A percentile compares a stretch with the other conserved stretches of the same genome.
Conservation (phyloP, 2,888 invertebrate genomes). For the Brassicogethes aeneus region DNA sequence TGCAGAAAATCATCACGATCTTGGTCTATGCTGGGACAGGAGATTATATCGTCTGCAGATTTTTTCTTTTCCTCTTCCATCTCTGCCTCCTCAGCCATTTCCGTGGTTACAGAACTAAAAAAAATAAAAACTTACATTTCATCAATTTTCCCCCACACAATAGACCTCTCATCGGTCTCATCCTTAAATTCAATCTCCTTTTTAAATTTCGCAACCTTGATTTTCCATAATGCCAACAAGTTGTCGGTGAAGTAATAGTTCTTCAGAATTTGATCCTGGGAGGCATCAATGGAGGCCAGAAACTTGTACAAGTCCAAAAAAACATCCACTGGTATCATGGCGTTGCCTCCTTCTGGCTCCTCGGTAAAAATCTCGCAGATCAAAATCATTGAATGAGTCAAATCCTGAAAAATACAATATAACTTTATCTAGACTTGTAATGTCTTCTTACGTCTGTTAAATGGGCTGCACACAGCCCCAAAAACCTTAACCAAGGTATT, state of each 20-base stretch:
- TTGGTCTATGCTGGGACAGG: conserved; percentile 26
- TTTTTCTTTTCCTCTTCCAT: conserved; percentile 19
- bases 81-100: conserved; percentile 17
- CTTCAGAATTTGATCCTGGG: conserved; percentile 31
- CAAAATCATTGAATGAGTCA: conserved; percentile 69
- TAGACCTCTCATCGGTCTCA: not conserved
- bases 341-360: conserved; percentile 76
- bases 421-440: conserved; percentile 4
- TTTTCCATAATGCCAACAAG: conserved; percentile 26
- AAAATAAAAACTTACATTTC: too few relatives aligned
- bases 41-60: conserved; percentile 19
- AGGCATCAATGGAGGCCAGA: conserved; percentile 50
- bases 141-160: too few relatives aligned
- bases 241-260: conserved; percentile 35
- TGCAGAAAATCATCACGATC: not conserved
- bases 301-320: conserved; percentile 53
- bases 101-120: not conserved
- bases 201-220: conserved; percentile 7
- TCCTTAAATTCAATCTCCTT: conserved; percentile 2
- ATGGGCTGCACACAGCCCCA: conserved; percentile 63
- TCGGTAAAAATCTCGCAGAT: conserved; percentile 74
- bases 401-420: conserved; percentile 43
- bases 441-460: conserved; percentile 56
- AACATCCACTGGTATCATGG: conserved; percentile 57
- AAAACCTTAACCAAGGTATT: conserved; percentile 64